Evolutionary conservation across 2,888 invertebrate genomes (phyloP).

Genomic region (Agrochola circellaris): DNA sequence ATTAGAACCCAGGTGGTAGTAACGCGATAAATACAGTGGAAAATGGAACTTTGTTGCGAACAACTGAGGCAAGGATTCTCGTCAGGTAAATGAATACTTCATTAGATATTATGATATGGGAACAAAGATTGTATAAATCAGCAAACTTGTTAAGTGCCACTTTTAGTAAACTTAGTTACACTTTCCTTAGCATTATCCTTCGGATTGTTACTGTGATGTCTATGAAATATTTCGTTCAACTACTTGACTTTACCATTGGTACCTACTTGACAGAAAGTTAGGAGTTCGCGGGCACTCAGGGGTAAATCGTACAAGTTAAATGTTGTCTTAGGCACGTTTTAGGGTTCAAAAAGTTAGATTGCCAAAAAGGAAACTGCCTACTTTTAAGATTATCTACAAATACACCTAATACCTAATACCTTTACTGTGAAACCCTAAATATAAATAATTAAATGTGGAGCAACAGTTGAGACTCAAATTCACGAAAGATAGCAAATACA

Average conservation of each 20-base stretch:
- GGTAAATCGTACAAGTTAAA: conserved; percentile 28
- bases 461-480: not conserved
- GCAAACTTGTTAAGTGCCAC: not conserved
- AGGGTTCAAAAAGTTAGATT: conserved; percentile 5
- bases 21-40: not conserved
- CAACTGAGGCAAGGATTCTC: not conserved
- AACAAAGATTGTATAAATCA: not conserved
- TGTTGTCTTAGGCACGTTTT: conserved; percentile 24
- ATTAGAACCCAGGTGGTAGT: not conserved
- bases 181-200: not conserved
- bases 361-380: not conserved
- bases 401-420: not conserved
- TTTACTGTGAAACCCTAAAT: too few relatives aligned
- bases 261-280: conserved; percentile 33
- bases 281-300: conserved; percentile 10
- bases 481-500: not conserved
- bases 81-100: conserved; percentile 2
- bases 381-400: not conserved
- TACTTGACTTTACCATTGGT: conserved; percentile 17
- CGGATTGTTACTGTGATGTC: conserved; percentile 5
- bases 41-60: not conserved
- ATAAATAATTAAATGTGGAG: not conserved
- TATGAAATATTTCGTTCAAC: conserved; percentile 26
- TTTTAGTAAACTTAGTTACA: conserved; percentile 3
- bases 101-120: conserved; percentile 27